Base-by-base conservation (phyloP, 1,140 invertebrate genomes). In the Camponotus vicinus region DNA sequence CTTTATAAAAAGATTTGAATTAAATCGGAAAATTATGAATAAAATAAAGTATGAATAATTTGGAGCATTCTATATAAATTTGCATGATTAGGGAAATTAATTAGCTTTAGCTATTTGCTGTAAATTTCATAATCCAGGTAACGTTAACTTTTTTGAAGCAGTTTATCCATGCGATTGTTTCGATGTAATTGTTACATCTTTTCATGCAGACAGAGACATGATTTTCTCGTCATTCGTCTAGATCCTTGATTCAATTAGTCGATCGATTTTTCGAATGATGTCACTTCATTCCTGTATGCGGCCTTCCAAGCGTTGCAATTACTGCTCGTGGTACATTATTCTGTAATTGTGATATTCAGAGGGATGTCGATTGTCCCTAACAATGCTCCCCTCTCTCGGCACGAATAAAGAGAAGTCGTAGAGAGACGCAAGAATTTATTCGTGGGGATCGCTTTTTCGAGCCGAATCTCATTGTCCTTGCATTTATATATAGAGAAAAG, bases 341-440 rank as follows among this genome's bases (percentile, higher is more conserved):
- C 40, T 73, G 69, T 37, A 61, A 83, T 83, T 61, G 79, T 59
- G 15, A 52, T 55, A n/a, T 89, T 61, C 63, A 40, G 18, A 82
- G 42, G 32, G 71, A 61, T 87, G 78, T 86, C 32, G 67, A 63
- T 86, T 89, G 61, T 79, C 37, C 13, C 13, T 37, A 42, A 89
- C 63, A 77, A 86, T 86, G 57, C 27, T 40, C 3, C 57, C 69
- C 27, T 32, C 27, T 80, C n/a, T 61, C 13, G 34, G 13, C 42
- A 6, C 18, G 57, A 42, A 75, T n/a, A 52, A 71, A 71, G 67
- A 32, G 42, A 21, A 34, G 61, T 55, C 18, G 42, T 32, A 49
- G 45, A 57, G 45, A 13, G 45, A 34, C 45, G n/a, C 13, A 55
- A 69, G 45, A 64, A 69, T 79, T 79, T 66, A 69, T 69, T 52